A percentile compares a stretch with the other conserved stretches of the same genome.
phyloP scores from a whole-genome alignment of 2,888 invertebrate genomes.

The Apoda limacodes region DNA sequence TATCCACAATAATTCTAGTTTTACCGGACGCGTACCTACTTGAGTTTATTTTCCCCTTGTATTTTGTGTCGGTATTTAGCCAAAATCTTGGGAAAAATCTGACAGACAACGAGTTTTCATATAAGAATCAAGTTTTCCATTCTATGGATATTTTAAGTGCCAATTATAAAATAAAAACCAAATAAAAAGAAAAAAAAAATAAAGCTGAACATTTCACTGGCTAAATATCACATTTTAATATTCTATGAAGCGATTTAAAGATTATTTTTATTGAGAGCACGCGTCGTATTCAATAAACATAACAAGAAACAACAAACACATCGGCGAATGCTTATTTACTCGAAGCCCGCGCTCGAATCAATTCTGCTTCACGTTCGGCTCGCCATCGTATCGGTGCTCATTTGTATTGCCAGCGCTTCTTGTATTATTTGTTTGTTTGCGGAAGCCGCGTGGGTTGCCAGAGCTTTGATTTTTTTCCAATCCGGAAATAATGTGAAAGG shows the following conservation, averaged over 20 bases:
- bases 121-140: too few relatives aligned
- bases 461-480: constrained; percentile 67
- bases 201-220: too few relatives aligned
- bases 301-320: constrained; percentile 63
- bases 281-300: constrained; percentile 59
- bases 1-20: too few relatives aligned
- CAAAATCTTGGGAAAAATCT: too few relatives aligned
- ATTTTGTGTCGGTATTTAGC: too few relatives aligned
- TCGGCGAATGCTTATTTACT: constrained; percentile 61
- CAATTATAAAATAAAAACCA: too few relatives aligned
- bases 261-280: constrained; percentile 48
- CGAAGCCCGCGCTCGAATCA: constrained; percentile 46
- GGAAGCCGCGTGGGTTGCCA: constrained; percentile 54
- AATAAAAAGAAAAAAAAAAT: too few relatives aligned
- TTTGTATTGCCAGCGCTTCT: constrained; percentile 61
- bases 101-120: too few relatives aligned
- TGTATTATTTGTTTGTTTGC: constrained; percentile 67
- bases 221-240: constrained; percentile 7
- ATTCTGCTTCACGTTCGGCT: constrained; percentile 48
- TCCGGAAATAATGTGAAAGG: constrained; percentile 61
- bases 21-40: too few relatives aligned
- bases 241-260: constrained; percentile 21
- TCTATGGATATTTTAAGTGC: too few relatives aligned
- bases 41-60: too few relatives aligned
- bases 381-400: constrained; percentile 58